These are phyloP conservation scores for Anisognathus igniventris DNA, from an alignment of 2,797 vertebrate species.

Conservation along the genomic window DNA sequence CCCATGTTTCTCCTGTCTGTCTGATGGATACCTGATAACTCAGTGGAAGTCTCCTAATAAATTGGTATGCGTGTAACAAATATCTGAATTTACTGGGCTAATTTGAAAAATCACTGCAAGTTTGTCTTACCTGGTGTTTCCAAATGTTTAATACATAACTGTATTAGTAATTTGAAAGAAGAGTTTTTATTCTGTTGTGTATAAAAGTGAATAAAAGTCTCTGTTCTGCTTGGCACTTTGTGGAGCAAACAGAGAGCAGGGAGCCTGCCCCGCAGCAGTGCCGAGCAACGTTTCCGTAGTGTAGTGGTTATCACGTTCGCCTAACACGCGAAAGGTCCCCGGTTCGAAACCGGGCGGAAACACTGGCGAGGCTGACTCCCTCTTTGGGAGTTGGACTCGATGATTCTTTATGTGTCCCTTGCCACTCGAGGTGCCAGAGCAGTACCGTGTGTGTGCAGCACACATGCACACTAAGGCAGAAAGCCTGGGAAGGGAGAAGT, in stretches of 20 bases:
- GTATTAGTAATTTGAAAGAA: not conserved
- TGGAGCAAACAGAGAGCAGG: not conserved
- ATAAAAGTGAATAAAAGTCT: fast-evolving
- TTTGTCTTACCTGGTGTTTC: not conserved
- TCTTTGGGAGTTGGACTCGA: fast-evolving
- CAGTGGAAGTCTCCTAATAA: not conserved
- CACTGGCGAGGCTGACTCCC: fast-evolving
- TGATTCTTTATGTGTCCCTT: not conserved
- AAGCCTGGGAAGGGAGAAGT: not conserved
- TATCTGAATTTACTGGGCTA: not conserved
- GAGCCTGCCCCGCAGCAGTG: fast-evolving
- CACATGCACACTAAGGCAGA: fast-evolving
- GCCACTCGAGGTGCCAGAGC: fast-evolving
- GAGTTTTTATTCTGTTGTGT: not conserved
- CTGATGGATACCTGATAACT: not conserved
- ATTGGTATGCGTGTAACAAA: not conserved
- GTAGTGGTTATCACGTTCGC: not conserved
- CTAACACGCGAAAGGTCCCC: not conserved
- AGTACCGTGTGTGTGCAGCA: too few relatives aligned
- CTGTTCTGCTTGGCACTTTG: fast-evolving
- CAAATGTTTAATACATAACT: not conserved
- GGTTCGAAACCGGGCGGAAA: not conserved
- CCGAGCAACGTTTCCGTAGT: fast-evolving
- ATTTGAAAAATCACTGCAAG: not conserved
- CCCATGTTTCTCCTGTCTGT: not conserved